phyloP scores from a whole-genome alignment of 2,888 invertebrate genomes.

The Trachelus iudaicus region DNA sequence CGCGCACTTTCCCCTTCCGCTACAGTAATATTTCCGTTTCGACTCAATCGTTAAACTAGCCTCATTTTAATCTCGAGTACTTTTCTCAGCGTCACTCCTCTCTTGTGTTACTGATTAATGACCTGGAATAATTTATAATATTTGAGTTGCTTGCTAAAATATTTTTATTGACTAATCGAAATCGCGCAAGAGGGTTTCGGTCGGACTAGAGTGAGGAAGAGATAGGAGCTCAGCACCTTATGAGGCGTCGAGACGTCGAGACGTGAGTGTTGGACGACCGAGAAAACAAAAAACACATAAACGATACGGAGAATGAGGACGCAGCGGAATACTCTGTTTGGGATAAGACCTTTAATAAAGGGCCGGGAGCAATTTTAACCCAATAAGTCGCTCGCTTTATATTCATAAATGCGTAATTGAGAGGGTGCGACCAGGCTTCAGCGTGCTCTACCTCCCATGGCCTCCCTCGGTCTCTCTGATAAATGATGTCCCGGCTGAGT shows the following conservation, averaged over 20 bases:
- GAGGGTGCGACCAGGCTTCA: constrained; percentile 4
- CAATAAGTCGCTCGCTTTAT: constrained; percentile 17
- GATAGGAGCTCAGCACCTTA: neutral
- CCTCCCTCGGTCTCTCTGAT: constrained; percentile 4
- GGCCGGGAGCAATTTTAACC: constrained; percentile 6
- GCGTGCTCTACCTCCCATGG: neutral
- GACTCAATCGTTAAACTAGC: neutral
- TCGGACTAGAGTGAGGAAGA: neutral
- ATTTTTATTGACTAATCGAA: neutral
- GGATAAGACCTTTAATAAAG: constrained; percentile 5
- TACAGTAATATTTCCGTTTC: constrained; percentile 6
- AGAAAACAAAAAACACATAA: neutral
- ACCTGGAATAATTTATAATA: neutral
- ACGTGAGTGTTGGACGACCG: no score
- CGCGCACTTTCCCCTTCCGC: constrained; percentile 7
- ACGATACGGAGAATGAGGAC: neutral
- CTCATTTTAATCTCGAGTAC: neutral
- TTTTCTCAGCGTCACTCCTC: neutral
- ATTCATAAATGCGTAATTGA: constrained; percentile 20
- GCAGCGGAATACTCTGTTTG: neutral
- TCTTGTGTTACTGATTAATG: neutral
- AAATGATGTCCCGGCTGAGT: constrained; percentile 12
- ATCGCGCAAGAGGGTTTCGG: neutral
- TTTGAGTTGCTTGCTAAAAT: neutral
- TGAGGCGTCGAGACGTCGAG: neutral